Percentiles rank a stretch among this genome's conserved stretches.
phyloP scores from a whole-genome alignment of 2,888 invertebrate genomes.

The Netelia virgata region DNA sequence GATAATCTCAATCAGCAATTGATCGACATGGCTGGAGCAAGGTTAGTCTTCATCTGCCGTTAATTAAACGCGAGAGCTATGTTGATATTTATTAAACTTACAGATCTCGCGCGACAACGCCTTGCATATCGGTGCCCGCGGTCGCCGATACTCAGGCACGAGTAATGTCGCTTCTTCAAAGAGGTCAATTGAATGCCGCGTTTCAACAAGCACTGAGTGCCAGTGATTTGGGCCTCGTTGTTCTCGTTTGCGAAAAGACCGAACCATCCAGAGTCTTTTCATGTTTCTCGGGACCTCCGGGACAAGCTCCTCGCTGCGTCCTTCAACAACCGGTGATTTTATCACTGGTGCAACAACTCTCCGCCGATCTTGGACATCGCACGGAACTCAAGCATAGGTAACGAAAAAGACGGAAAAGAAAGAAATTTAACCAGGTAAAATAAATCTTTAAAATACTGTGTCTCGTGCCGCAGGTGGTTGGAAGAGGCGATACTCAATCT shows the following conservation, averaged over 20 bases:
- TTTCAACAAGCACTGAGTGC: constrained; percentile 96
- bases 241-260: constrained; percentile 94
- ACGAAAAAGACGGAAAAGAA: constrained; percentile 57
- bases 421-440: neutral
- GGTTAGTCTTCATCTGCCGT: constrained; percentile 73
- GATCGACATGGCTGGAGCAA: constrained; percentile 81
- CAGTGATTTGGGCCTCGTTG: constrained; percentile 94
- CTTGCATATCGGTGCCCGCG: constrained; percentile 87
- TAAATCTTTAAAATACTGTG: neutral
- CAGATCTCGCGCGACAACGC: constrained; percentile 92
- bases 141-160: constrained; percentile 81
- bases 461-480: constrained; percentile 89
- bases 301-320: constrained; percentile 88
- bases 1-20: constrained; percentile 82
- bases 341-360: constrained; percentile 97
- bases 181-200: constrained; percentile 93
- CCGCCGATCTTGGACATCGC: constrained; percentile 94
- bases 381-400: constrained; percentile 94
- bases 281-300: constrained; percentile 79
- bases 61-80: neutral
- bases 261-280: constrained; percentile 92
- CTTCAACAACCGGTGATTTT: constrained; percentile 95
- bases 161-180: constrained; percentile 80
- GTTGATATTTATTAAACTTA: constrained; percentile 79
- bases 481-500: constrained; percentile 95